Evolutionary conservation across 2,888 invertebrate species (phyloP), one percentile per base, ranked within the genome.

Genomic region (Penaeus monodon): DNA sequence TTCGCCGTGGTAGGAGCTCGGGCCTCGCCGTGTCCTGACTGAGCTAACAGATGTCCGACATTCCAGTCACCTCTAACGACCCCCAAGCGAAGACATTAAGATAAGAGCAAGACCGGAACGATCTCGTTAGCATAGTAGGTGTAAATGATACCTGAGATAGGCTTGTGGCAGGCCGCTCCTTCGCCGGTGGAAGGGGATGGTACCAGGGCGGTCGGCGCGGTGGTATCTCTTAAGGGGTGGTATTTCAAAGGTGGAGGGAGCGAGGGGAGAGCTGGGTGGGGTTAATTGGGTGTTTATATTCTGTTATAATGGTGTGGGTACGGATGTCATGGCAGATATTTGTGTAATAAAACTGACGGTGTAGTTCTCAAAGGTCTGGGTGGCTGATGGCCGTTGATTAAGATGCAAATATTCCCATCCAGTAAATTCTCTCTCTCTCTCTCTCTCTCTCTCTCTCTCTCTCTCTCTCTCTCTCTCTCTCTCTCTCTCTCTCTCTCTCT

Each of bases 41-140:
- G 86, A 81, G 78, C 81, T 86, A 86, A 86, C 86, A 86, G 86
- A 76, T 86, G 86, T 86, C 81, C 81, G 76, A 86, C 86, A 86
- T 86, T 86, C 86, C 81, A 81, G 77, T 77, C 27, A 65, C 81
- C 77, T 49, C 81, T 86, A 86, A 86, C 86, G 76, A 86, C 86
- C 86, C 65, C 66, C 86, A 81, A 77, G 81, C 81, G 81, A 86
- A 86, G 81, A 86, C 86, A 81, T 86, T 86, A 86, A 86, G 86
- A 86, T 86, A 86, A 86, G 78, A 81, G 81, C 81, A 70, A 81
- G 86, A 73, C 68, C 77, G 86, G 81, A 81, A 86, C 86, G 81
- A 68, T 76, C 86, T 86, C 86, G 81, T 86, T 86, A 86, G 86
- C 81, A 81, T 81, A 86, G 81, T 76, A 86, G 86, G 86, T 86